phyloP scores from a whole-genome alignment of 2,113 vertebrate species.

The Orcinus orca region DNA sequence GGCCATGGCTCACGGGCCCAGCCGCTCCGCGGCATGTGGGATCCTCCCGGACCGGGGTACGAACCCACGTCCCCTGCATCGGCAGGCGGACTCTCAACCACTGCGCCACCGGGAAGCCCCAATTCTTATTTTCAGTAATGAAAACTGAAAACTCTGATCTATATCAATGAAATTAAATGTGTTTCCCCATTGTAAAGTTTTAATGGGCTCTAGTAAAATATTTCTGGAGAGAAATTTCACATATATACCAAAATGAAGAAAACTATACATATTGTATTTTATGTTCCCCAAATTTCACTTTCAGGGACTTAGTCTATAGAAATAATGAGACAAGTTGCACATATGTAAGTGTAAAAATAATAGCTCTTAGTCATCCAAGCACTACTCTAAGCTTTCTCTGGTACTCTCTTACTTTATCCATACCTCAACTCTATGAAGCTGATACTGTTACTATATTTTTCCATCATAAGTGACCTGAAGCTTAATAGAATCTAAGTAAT shows the following conservation, averaged over 20 bases:
- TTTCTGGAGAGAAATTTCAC: not conserved
- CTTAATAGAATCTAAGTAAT: not conserved
- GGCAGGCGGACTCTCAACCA: no score
- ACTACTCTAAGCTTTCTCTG: not conserved
- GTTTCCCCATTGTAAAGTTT: not conserved
- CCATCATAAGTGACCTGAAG: not conserved
- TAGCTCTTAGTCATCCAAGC: not conserved
- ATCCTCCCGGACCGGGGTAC: no score
- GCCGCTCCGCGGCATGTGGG: no score
- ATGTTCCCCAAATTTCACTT: not conserved
- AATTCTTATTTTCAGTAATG: not conserved
- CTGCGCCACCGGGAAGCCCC: no score
- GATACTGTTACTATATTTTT: not conserved
- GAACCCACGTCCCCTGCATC: no score
- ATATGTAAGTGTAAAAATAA: not conserved
- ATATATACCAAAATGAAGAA: not conserved
- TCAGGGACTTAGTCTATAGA: not conserved
- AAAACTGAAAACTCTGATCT: not conserved
- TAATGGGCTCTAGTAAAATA: not conserved
- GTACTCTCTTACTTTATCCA: not conserved
- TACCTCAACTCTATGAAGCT: not conserved
- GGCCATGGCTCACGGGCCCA: no score
- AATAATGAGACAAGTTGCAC: not conserved
- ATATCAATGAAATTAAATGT: not conserved
- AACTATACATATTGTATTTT: not conserved